Percentiles rank a stretch among this genome's conserved stretches.
phyloP scores from a whole-genome alignment of 2,888 invertebrate species.

The Noctua pronuba region DNA sequence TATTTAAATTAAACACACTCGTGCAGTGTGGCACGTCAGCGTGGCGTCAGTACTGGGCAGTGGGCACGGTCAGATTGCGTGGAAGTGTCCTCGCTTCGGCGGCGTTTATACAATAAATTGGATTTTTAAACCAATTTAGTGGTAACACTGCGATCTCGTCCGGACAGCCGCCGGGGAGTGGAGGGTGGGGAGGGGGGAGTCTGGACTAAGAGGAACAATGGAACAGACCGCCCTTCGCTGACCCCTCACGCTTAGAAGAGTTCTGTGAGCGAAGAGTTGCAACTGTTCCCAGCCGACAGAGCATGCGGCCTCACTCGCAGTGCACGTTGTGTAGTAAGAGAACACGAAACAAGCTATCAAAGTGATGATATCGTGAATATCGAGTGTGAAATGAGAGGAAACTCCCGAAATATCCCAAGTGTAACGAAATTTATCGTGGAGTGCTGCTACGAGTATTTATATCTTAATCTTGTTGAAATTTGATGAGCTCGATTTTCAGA shows the following conservation, averaged over 20 bases:
- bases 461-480: neutral
- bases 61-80: neutral
- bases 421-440: neutral
- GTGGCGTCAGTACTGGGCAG: neutral
- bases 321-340: neutral
- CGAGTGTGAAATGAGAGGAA: neutral
- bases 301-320: neutral
- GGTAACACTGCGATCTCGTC: conserved; percentile 61
- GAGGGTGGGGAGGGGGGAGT: neutral
- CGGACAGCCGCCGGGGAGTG: conserved; percentile 10
- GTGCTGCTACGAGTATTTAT: conserved; percentile 2
- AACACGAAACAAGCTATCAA: neutral
- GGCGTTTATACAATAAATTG: conserved; percentile 3
- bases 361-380: neutral
- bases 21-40: neutral
- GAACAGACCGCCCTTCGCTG: conserved; percentile 10
- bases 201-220: conserved; percentile 32
- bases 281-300: neutral
- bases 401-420: neutral
- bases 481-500: neutral
- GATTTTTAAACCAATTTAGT: conserved; percentile 61
- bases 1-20: neutral
- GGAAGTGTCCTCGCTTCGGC: no score
- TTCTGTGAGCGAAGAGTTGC: conserved; percentile 1
- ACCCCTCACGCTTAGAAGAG: conserved; percentile 10